Evolutionary conservation across 2,797 vertebrate genomes (phyloP), one percentile per base, ranked within the genome.

Genomic region (Lacerta bilineata): DNA sequence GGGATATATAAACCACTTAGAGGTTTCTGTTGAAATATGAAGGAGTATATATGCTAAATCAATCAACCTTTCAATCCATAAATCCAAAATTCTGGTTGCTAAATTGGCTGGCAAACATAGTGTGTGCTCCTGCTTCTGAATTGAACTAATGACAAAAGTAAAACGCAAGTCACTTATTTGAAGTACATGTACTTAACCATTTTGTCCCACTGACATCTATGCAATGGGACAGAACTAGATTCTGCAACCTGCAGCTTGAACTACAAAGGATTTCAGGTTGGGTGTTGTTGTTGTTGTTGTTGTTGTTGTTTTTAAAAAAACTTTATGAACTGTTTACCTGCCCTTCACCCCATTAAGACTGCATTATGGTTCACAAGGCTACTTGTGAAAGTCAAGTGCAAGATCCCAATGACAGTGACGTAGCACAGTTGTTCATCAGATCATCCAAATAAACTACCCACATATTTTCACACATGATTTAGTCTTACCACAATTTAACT

Each of bases 321-420:
- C 61, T 20, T 5, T 88, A 61, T 89, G 85, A 91, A n/a, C 81
- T 39, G 87, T 89, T 91, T 88, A 87, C 85, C 7, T 84, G 10
- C 66, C 79, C 59, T 92, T 92, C 68, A 88, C 80, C 18, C 59
- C 64, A 77, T 43, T 64, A 46, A 83, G 41, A 41, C 8, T 39
- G 33, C 66, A 33, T 84, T 55, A 75, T 13, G 69, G 39, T 83
- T 17, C 64, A 89, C 76, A 59, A 3, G 61, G 66, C 77, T 75
- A 68, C 36, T 27, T 89, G 41, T 85, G 33, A 64, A 90, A 76
- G 8, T 55, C 72, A 80, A 69, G 36, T 0, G 7, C 4, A 27
- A 72, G 87, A 80, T n/a, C 27, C 25, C 10, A 83, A 68, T 17
- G 5, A 0, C 0, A 55, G 71, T 75, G 4, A 55, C 80, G 87